A percentile compares a stretch with the other conserved stretches of the same genome.
Evolutionary conservation across 2,113 vertebrate genomes (phyloP).

Genomic region (Mus musculus): GRCm39 chr6:34677501-34678000

Average conservation of each 20-base stretch:
- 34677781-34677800: constrained; percentile 64
- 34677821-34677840: constrained; percentile 69
- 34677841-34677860: constrained; percentile 70
- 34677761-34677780: constrained; percentile 55
- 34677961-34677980: constrained; percentile 53
- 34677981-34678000: constrained; percentile 69
- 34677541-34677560: neutral
- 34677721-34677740: neutral
- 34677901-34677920: constrained; percentile 58
- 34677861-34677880: constrained; percentile 9
- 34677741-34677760: constrained; percentile 37
- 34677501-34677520: neutral
- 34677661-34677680: constrained; percentile 46
- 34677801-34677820: constrained; percentile 71
- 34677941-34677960: neutral
- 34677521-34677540: neutral
- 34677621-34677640: constrained; percentile 44
- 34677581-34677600: neutral
- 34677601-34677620: neutral
- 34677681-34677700: neutral
- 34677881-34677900: constrained; percentile 60
- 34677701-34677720: neutral
- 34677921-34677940: constrained; percentile 66
- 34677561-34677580: constrained; percentile 10
- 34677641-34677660: constrained; percentile 35